Base-by-base conservation (phyloP, 2,888 invertebrate genomes). In the Euzophera pinguis region DNA sequence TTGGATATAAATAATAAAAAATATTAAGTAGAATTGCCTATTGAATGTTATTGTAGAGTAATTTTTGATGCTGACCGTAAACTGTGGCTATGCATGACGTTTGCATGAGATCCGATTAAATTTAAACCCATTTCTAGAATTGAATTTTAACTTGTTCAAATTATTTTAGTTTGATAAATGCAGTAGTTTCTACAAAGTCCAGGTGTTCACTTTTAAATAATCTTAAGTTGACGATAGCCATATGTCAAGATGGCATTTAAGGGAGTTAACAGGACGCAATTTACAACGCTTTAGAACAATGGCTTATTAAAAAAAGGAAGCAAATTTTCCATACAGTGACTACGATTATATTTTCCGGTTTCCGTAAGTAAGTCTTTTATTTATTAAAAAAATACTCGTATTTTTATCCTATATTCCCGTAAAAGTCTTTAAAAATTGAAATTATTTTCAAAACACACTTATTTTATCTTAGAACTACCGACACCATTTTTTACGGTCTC, bases 241-340 rank as follows among this genome's bases (percentile, higher is more conserved):
- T 22, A 13, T 48, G 48, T 56, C 34, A 10, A n/a, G n/a, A n/a
- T n/a, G 32, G 3, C 32, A 32, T 22, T 22, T 22, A 3, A 4
- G 34, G 45, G 56, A 58, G 29, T 12, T 27, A 45, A 58, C 68
- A 66, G 64, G 69, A 72, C 57, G 62, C 60, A 67, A 70, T 73
- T 71, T 68, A 57, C 55, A 56, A 52, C 51, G 51, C 59, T 43
- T 58, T 50, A 54, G 59, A 74, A 78, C 75, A 75, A 75, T 72
- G 56, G 65, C 56, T 62, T 57, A 61, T 69, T 69, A 62, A 55
- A 55, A 53, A 49, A 54, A 60, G 71, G 71, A 71, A 69, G 57
- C 53, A 50, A 54, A 42, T 64, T 67, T 64, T 62, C 57, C 63
- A 63, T 55, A 57, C 54, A 49, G 54, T 42, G 42, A 56, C 52